Evolutionary conservation across 1,140 invertebrate species (phyloP), one percentile per base, ranked within the genome.

Genomic region (Agrypnia vestita): DNA sequence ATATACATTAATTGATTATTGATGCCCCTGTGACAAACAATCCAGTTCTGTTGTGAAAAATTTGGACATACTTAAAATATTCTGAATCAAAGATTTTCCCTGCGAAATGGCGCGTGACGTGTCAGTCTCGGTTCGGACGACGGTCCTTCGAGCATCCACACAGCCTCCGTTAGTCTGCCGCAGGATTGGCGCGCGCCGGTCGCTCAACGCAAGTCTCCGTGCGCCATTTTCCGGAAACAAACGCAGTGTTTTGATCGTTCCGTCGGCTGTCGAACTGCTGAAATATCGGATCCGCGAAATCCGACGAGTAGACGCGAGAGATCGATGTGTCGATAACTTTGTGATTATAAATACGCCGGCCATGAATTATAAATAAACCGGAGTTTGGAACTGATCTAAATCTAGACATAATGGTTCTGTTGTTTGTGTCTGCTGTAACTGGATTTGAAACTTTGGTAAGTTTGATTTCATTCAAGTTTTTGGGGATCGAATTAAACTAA

Each of bases 81-180:
- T 35, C 25, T 35, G 25, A 35, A 35, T 35, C 25, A 35, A n/a
- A 51, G 3, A 13, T 51, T 51, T 51, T 51, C 49, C 7, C 21
- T 0, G 7, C 21, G 35, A 64, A 73, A 73, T 73, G 69, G 19
- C 51, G 0, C 12, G 8, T 19, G 51, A 53, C 15, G 21, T 1
- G 17, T 15, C 69, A 73, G 19, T 49, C 69, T n/a, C 13, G 6
- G 25, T 13, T 11, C 6, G 1, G 11, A 6, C 47, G 15, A 12
- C 47, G 69, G 47, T 53, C 69, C 69, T 76, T 35, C 56, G 19
- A n/a, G 17, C 56, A 47, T 61, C 74, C 17, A 61, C 59, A 47
- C 74, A 76, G 74, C 74, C 74, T 76, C 74, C 74, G 59, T 62
- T 49, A 76, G 74, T 76, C 74, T 76, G 74, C 44, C 74, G 74